phyloP scores from a whole-genome alignment of 2,888 invertebrate species.

The Diabrotica balteata region DNA sequence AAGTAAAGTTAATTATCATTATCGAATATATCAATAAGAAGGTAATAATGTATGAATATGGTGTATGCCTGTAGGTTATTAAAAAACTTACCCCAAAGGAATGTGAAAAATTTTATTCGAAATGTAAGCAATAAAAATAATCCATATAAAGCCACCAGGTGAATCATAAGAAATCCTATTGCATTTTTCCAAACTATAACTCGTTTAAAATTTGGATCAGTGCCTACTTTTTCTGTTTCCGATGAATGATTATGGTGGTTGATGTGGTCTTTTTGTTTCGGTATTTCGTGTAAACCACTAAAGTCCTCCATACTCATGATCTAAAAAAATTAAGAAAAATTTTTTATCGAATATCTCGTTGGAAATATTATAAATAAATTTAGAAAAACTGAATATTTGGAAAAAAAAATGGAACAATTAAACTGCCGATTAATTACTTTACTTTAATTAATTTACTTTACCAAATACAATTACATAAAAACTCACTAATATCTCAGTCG shows the following conservation, averaged over 20 bases:
- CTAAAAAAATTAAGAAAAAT: neutral
- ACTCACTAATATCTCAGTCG: too few relatives aligned
- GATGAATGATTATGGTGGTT: slow-evolving; percentile 42
- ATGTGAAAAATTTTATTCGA: slow-evolving; percentile 36
- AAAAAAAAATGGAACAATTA: too few relatives aligned
- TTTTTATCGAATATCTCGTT: too few relatives aligned
- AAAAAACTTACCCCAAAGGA: slow-evolving; percentile 41
- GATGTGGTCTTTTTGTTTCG: neutral
- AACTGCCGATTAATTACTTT: too few relatives aligned
- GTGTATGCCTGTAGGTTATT: too few relatives aligned
- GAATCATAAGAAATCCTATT: slow-evolving; percentile 66
- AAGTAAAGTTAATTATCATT: too few relatives aligned
- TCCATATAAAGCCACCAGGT: slow-evolving; percentile 64
- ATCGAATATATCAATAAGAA: neutral
- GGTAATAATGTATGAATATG: neutral
- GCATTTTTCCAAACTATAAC: slow-evolving; percentile 70
- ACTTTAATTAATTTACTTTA: too few relatives aligned
- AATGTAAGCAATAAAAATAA: slow-evolving; percentile 44
- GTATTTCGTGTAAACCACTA: neutral
- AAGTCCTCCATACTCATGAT: slow-evolving; percentile 7
- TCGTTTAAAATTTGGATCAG: slow-evolving; percentile 62
- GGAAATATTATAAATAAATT: too few relatives aligned
- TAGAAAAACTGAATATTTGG: too few relatives aligned
- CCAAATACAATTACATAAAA: too few relatives aligned
- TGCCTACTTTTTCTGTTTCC: slow-evolving; percentile 58